Conservation (phyloP, 1,140 invertebrate species). For the Dicyema japonicum region DNA sequence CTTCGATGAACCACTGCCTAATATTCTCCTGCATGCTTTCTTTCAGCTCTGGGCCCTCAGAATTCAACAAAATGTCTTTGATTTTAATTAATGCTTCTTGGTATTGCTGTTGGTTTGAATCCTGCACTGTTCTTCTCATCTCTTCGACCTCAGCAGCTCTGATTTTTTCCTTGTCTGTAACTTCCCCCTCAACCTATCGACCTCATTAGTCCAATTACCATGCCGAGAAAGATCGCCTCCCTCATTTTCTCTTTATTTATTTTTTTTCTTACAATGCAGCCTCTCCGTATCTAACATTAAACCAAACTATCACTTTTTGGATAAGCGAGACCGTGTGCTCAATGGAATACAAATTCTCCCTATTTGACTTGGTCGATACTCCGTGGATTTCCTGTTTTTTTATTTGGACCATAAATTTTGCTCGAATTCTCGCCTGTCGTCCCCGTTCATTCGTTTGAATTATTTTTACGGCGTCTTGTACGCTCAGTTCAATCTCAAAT, state of each 20-base stretch:
- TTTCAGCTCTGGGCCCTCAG: slow-evolving; percentile 33
- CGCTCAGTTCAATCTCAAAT: slow-evolving; percentile 26
- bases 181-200: too few species aligned
- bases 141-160: slow-evolving; percentile 10
- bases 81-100: slow-evolving; percentile 18
- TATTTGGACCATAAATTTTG: slow-evolving; percentile 63
- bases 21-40: slow-evolving; percentile 34
- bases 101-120: slow-evolving; percentile 29
- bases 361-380: slow-evolving; percentile 9
- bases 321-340: slow-evolving; percentile 15
- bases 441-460: slow-evolving; percentile 61
- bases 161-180: slow-evolving; percentile 17
- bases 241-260: slow-evolving; percentile 24
- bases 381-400: slow-evolving; percentile 20
- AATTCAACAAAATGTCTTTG: slow-evolving; percentile 18
- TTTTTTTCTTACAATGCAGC: too few species aligned
- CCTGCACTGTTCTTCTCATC: slow-evolving; percentile 12
- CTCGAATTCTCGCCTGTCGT: slow-evolving; percentile 36
- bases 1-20: slow-evolving; percentile 37
- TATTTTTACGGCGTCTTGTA: slow-evolving; percentile 44
- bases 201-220: too few species aligned
- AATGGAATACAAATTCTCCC: slow-evolving; percentile 12
- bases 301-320: slow-evolving; percentile 15
- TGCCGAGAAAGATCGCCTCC: too few species aligned
- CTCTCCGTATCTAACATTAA: too few species aligned